These are phyloP conservation scores for Lasioglossum leucozonium DNA, from an alignment of 2,888 invertebrate genomes.

Conservation along the genomic window DNA sequence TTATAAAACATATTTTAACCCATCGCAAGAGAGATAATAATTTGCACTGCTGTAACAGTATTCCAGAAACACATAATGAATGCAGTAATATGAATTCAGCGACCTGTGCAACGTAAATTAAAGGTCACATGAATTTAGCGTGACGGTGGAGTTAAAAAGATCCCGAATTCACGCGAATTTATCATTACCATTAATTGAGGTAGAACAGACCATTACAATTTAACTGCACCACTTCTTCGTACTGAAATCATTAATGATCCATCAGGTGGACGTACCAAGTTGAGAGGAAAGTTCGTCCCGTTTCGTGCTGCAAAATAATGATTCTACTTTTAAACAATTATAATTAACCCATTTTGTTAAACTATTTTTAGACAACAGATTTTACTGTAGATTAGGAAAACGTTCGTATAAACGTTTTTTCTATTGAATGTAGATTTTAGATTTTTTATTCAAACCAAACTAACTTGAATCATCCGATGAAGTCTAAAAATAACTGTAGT, in stretches of 20 bases:
- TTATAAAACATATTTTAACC: neutral
- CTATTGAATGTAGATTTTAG: no score
- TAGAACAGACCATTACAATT: slow-evolving; percentile 17
- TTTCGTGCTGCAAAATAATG: neutral
- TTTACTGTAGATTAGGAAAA: no score
- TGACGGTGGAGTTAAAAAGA: neutral
- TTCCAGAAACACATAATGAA: neutral
- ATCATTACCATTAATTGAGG: slow-evolving; percentile 17
- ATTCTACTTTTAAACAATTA: neutral
- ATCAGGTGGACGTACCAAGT: neutral
- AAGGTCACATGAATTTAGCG: neutral
- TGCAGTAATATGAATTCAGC: neutral
- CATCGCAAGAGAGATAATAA: no score
- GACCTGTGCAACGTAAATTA: neutral
- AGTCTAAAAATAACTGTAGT: no score
- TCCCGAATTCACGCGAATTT: slow-evolving; percentile 17
- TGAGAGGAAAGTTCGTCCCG: neutral
- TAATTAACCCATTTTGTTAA: neutral
- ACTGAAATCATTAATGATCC: slow-evolving; percentile 10
- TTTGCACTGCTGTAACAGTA: neutral
- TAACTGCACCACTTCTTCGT: neutral
- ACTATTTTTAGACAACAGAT: neutral
- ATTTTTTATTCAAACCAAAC: no score
- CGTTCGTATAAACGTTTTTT: no score
- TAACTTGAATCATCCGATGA: no score